These are phyloP conservation scores for Anneissia japonica DNA, from an alignment of 35 echinoderm and acorn worm genomes.

Conservation along the genomic window DNA sequence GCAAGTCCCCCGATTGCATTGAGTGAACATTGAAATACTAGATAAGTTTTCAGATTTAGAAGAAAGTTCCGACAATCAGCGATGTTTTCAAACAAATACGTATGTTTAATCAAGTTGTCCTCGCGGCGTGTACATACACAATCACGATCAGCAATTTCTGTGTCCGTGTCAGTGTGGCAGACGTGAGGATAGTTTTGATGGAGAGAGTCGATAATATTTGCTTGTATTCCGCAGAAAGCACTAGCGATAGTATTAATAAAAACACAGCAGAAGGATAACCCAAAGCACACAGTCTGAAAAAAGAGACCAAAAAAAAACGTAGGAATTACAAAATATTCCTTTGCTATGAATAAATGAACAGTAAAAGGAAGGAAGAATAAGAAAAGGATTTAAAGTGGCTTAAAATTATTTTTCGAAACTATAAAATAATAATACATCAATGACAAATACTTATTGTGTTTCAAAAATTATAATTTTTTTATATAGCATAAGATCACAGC, in stretches of 20 bases:
- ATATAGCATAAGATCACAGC: too few species aligned
- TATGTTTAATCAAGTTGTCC: conserved; percentile 36
- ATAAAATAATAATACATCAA: too few species aligned
- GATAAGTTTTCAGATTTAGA: conserved; percentile 78
- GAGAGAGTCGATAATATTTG: conserved; percentile 32
- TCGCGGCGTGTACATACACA: conserved; percentile 58
- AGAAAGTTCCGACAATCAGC: conserved; percentile 78
- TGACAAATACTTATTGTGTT: too few species aligned
- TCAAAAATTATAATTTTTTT: too few species aligned
- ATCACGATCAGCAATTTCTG: conserved; percentile 2
- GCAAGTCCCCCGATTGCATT: conserved; percentile 84
- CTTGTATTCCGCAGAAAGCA: conserved; percentile 96
- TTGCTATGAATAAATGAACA: neutral
- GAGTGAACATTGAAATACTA: conserved; percentile 84
- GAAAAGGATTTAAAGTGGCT: neutral
- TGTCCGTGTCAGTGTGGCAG: neutral
- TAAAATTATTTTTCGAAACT: too few species aligned
- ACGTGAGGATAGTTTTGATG: conserved; percentile 23
- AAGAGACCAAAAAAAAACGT: neutral
- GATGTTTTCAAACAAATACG: conserved; percentile 68
- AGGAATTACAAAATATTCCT: neutral
- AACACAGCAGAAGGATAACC: conserved; percentile 72
- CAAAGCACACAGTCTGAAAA: conserved; percentile 81
- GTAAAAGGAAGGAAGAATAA: neutral
- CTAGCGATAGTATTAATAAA: conserved; percentile 92